phyloP scores from a whole-genome alignment of 2,888 invertebrate species.

The Oligia strigilis region DNA sequence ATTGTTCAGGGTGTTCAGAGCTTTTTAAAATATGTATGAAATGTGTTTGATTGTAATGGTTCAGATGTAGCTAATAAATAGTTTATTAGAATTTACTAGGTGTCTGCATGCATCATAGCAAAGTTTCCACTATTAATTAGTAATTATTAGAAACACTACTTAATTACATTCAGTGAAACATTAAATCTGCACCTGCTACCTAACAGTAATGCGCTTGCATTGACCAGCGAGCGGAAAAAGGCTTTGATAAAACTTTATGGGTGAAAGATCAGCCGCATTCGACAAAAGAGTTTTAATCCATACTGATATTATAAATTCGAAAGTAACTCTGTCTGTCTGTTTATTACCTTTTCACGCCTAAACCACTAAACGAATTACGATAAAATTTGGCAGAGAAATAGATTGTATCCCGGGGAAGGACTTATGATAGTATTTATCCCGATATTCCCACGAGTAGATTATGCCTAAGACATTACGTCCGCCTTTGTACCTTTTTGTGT shows the following conservation, averaged over 20 bases:
- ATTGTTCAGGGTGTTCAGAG: no score
- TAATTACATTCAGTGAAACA: constrained; percentile 23
- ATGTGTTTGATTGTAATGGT: background rate
- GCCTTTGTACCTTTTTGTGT: no score
- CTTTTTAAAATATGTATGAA: background rate
- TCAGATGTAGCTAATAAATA: background rate
- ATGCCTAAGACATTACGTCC: no score
- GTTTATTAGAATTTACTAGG: background rate
- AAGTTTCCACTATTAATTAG: constrained; percentile 40
- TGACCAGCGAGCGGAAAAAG: background rate
- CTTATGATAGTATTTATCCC: no score
- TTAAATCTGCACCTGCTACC: constrained; percentile 7
- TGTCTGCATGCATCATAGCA: background rate
- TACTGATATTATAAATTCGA: no score
- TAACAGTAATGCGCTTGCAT: background rate
- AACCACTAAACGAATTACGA: no score
- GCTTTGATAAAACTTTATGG: background rate
- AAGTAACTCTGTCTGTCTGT: no score
- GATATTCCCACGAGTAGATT: no score
- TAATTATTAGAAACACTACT: constrained; percentile 18
- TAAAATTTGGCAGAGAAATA: no score
- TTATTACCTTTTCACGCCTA: no score
- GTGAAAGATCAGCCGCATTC: background rate
- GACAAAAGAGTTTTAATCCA: background rate
- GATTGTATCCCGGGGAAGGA: no score